Conservation (phyloP, 2,113 vertebrate species). For the Perca fluviatilis region DNA sequence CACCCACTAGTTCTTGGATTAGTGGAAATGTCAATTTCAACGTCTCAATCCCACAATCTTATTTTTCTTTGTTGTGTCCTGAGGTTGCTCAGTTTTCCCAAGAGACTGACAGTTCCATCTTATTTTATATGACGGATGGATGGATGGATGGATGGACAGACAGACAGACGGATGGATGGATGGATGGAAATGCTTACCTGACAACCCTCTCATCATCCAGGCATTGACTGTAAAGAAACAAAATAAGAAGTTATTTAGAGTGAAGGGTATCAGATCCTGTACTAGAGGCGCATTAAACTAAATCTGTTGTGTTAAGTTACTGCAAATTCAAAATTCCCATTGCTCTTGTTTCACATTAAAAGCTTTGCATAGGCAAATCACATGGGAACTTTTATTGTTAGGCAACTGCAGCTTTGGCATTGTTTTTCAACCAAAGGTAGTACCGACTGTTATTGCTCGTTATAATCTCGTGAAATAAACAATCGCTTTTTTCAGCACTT, state of each 20-base stretch:
- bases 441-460: not conserved
- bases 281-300: not conserved
- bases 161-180: not conserved
- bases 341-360: not conserved
- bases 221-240: slow-evolving; percentile 74
- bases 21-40: slow-evolving; percentile 10
- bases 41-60: not conserved
- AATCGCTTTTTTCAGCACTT: not conserved
- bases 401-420: no score
- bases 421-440: not conserved
- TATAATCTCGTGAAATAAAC: not conserved
- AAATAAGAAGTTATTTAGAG: slow-evolving; percentile 15
- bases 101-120: not conserved
- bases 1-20: not conserved
- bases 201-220: slow-evolving; percentile 69
- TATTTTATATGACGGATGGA: not conserved
- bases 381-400: not conserved
- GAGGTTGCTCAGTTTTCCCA: not conserved
- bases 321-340: not conserved
- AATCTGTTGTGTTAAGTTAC: not conserved
- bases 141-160: slow-evolving; percentile 24
- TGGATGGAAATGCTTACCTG: slow-evolving; percentile 73
- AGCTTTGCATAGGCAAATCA: not conserved
- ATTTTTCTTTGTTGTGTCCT: not conserved
- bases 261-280: not conserved